Percentiles rank a stretch among this genome's conserved stretches.
These are phyloP conservation scores for Zonitis immaculata DNA, from an alignment of 2,888 invertebrate species.

Conservation along the genomic window DNA sequence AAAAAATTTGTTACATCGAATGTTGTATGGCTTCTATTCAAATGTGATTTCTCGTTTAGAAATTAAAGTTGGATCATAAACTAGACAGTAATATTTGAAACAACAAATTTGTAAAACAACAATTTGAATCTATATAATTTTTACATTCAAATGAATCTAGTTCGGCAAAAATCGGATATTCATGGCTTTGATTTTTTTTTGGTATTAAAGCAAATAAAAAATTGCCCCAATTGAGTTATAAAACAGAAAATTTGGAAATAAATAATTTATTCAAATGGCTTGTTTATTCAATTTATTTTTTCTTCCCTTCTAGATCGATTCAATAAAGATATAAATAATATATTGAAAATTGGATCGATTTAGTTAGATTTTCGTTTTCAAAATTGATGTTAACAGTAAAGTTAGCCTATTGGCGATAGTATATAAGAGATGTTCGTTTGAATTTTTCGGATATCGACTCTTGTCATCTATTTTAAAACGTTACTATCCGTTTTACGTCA, in stretches of 20 bases:
- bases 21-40: slow-evolving; percentile 17
- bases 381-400: not conserved
- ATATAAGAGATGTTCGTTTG: not conserved
- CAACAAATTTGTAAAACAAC: not conserved
- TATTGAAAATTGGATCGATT: not conserved
- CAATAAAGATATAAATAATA: not conserved
- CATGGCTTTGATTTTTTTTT: no score
- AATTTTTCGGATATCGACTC: slow-evolving; percentile 8
- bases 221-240: no score
- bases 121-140: not conserved
- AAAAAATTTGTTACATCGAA: slow-evolving; percentile 17
- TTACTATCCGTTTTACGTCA: no score
- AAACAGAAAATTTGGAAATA: no score
- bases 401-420: not conserved
- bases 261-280: no score
- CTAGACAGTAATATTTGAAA: slow-evolving; percentile 6
- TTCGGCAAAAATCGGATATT: no score
- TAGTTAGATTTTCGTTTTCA: not conserved
- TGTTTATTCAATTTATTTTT: no score
- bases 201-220: no score
- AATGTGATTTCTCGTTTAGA: slow-evolving; percentile 16
- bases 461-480: slow-evolving; percentile 14
- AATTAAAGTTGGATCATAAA: slow-evolving; percentile 5
- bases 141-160: no score
- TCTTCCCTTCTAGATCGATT: no score